A percentile compares a stretch with the other conserved stretches of the same genome.
These are phyloP conservation scores for Lethenteron camtschaticum DNA, from an alignment of 2,113 vertebrate genomes.

Conservation along the genomic window DNA sequence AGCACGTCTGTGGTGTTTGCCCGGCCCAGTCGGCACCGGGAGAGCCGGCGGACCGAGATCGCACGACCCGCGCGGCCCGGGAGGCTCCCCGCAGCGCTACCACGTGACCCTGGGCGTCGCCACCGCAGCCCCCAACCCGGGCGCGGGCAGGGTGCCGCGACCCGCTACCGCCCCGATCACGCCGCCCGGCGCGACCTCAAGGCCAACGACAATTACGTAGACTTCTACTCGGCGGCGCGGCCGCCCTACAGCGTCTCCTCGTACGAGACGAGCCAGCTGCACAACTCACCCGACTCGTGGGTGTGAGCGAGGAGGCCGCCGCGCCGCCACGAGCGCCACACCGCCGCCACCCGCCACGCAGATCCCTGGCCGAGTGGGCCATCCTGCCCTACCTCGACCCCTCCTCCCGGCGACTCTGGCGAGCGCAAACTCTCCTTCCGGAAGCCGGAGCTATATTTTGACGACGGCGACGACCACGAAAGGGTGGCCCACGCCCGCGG, in stretches of 20 bases:
- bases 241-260: not conserved
- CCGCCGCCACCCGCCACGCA: too few relatives aligned
- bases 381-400: too few relatives aligned
- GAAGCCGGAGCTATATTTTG: too few relatives aligned
- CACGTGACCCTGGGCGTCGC: not conserved
- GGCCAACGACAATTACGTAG: conserved; percentile 1
- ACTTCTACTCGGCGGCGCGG: not conserved
- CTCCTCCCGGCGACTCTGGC: too few relatives aligned
- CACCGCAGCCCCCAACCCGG: not conserved
- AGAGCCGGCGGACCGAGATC: not conserved
- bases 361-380: too few relatives aligned
- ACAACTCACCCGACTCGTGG: conserved; percentile 1
- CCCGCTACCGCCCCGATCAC: not conserved
- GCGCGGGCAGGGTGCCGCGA: too few relatives aligned
- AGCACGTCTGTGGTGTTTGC: too few relatives aligned
- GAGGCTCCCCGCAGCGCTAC: not conserved
- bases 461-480: too few relatives aligned
- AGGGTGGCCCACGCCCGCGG: too few relatives aligned
- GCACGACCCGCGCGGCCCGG: not conserved
- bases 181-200: not conserved
- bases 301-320: not conserved
- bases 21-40: not conserved
- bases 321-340: too few relatives aligned
- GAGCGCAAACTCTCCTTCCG: too few relatives aligned
- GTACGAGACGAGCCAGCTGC: not conserved